Evolutionary conservation across 1,140 invertebrate species (phyloP).

Genomic region (Idris sp.): DNA sequence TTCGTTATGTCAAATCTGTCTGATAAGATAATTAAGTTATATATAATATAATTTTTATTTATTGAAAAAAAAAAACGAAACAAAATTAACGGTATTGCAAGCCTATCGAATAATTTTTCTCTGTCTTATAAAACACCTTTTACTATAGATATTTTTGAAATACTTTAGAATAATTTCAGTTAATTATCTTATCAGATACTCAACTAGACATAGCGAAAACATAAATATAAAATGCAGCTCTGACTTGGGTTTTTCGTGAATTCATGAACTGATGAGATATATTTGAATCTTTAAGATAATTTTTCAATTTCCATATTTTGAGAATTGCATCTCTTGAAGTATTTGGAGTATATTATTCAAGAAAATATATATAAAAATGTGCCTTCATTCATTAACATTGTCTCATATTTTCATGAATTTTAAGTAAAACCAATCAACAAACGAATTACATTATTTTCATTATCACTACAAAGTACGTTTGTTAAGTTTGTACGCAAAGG

Average conservation of each 20-base stretch:
- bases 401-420: constrained; percentile 36
- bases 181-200: too few species aligned
- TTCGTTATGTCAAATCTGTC: constrained; percentile 57
- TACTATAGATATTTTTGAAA: constrained; percentile 34
- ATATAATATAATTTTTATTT: too few species aligned
- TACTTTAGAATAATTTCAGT: too few species aligned
- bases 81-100: too few species aligned
- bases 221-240: constrained; percentile 8
- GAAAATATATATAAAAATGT: constrained; percentile 32
- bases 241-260: constrained; percentile 32
- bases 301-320: constrained; percentile 28
- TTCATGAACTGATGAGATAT: constrained; percentile 24
- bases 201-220: constrained; percentile 27
- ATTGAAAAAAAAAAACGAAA: too few species aligned
- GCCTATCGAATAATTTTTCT: too few species aligned
- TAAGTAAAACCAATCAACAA: constrained; percentile 33
- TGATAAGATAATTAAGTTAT: constrained; percentile 40
- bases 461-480: constrained; percentile 21
- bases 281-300: constrained; percentile 30
- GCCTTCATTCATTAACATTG: constrained; percentile 51
- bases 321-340: constrained; percentile 15
- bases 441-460: constrained; percentile 44
- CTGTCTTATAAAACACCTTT: too few species aligned
- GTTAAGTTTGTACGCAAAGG: constrained; percentile 59
- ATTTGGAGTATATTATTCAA: constrained; percentile 22